Base-by-base conservation (phyloP, 2,888 invertebrate genomes). In the Didymodactylos carnosus region DNA sequence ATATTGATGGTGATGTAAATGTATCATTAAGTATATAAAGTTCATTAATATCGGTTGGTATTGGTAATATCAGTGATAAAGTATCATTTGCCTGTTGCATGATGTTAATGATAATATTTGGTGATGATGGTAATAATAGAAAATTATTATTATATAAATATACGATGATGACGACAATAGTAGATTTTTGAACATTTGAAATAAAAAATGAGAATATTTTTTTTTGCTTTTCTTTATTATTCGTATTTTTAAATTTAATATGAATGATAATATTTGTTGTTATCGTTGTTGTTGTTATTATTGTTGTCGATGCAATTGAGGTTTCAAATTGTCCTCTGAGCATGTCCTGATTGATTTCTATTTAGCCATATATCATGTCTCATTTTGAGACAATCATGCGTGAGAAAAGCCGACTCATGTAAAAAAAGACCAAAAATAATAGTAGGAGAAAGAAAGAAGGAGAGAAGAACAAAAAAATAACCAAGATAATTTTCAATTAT, bases 341-440 rank as follows among this genome's bases (percentile, higher is more conserved):
- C 62, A 62, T 62, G 35, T 62, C n/a, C 62, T 62, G 29, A 62
- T 62, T 62, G 62, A 62, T 62, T 62, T 35, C 35, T 62, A 35
- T n/a, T 29, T 35, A 29, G 35, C 35, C 35, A 35, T 62, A 35
- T 62, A 62, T 29, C 62, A 62, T 62, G 62, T 62, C 62, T 62
- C 62, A 62, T 62, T 62, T 62, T 62, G 62, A 62, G 62, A 62
- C 62, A 35, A 62, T 62, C 62, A 62, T 62, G 62, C 62, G 62
- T 25, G 62, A 62, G 35, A 62, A 62, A 62, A 29, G 62, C 25
- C 62, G 62, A 35, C n/a, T 29, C 35, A 19, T 35, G 62, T 62
- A 19, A 16, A 27, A 6, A 35, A n/a, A 62, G 29, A 19, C 1
- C 14, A 0, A 49, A 10, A 49, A 7, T 16, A 19, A 46, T 19